Evolutionary conservation across 2,888 invertebrate genomes (phyloP), one percentile per base, ranked within the genome.

Genomic region (Parelbella ahira): DNA sequence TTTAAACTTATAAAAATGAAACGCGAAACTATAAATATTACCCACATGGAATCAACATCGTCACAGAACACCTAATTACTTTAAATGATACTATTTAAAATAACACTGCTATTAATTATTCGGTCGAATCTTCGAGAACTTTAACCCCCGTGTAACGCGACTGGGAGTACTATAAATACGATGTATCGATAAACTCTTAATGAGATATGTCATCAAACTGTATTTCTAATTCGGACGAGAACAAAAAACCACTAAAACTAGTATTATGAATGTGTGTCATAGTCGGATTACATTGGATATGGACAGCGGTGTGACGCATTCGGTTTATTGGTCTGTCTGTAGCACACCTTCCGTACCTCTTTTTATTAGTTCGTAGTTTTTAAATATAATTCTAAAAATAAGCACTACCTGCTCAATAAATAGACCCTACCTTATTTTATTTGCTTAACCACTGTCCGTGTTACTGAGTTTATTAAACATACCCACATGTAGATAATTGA

Each of bases 241-340:
- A 29, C 9, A 28, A 37, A 28, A 12, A n/a, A n/a, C 37, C 8
- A 23, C 23, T 19, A 27, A 37, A 37, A 37, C 28, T 29, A 28
- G 36, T 27, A 37, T 37, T 37, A 11, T 8, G 12, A 11, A 37
- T 37, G 19, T 25, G 37, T 37, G 37, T 37, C 28, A 28, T 20
- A 37, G 27, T 13, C 37, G 27, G 37, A 27, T 37, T 37, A 37
- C 12, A 37, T 28, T 36, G n/a, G 11, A 21, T 18, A 24, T 28
- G 10, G 15, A 23, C 29, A 23, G 29, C 37, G 34, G 23, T 8
- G 19, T 25, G 20, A 37, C 37, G 28, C 28, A 37, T 21, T 27
- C 11, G 3, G 36, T 27, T 28, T 20, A 28, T 28, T 37, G 9
- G 37, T 28, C 9, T 11, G 28, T 28, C 25, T 19, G 11, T 32